phyloP scores from a whole-genome alignment of 1,140 invertebrate species.

The Diachasmimorpha longicaudata region DNA sequence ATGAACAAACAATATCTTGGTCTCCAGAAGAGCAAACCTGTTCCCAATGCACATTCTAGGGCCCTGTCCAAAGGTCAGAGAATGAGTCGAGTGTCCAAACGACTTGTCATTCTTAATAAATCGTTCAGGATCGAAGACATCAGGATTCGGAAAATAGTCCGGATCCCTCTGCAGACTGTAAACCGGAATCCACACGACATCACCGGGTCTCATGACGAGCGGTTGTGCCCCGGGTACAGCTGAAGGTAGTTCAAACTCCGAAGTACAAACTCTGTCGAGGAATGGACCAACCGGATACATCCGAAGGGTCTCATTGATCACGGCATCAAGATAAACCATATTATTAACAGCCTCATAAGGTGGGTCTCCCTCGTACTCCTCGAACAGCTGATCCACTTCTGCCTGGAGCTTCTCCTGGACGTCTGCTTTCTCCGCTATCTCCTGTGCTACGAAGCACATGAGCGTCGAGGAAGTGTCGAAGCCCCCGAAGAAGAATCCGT shows the following conservation, averaged over 20 bases:
- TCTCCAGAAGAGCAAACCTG: conserved; percentile 36
- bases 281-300: conserved; percentile 63
- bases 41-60: conserved; percentile 38
- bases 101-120: conserved; percentile 60
- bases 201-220: neutral
- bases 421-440: conserved; percentile 64
- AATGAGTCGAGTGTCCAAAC: conserved; percentile 32
- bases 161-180: conserved; percentile 62
- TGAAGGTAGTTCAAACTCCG: conserved; percentile 48
- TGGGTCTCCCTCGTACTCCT: conserved; percentile 47
- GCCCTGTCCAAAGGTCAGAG: conserved; percentile 43
- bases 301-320: conserved; percentile 64
- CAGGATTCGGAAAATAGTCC: conserved; percentile 65
- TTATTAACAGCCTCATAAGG: conserved; percentile 54
- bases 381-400: conserved; percentile 61
- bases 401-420: conserved; percentile 65
- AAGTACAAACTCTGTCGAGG: conserved; percentile 60
- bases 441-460: conserved; percentile 49
- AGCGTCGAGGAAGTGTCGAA: conserved; percentile 60
- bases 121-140: conserved; percentile 64
- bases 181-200: conserved; percentile 45
- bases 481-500: conserved; percentile 34
- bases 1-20: conserved; percentile 45
- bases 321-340: conserved; percentile 60
- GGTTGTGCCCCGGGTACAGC: conserved; percentile 1